Percentiles rank a stretch among this genome's conserved stretches.
Conservation (phyloP, 2,113 vertebrate genomes). For the Motacilla alba region DNA sequence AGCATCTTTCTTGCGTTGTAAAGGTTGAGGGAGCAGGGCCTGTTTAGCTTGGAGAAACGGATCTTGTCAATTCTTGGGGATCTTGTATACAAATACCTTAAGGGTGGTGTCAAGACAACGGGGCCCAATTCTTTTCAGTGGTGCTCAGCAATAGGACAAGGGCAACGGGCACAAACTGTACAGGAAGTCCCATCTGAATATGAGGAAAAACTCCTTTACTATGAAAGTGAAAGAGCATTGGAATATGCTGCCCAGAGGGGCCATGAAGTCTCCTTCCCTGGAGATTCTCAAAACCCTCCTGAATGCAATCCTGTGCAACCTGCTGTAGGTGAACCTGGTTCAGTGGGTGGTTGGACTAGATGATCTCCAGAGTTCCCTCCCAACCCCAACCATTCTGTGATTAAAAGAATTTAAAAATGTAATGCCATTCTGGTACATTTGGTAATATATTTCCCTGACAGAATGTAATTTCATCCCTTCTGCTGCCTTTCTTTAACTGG, state of each 20-base stretch:
- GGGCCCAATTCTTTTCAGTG: not conserved
- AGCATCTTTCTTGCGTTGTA: not conserved
- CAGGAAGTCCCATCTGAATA: not conserved
- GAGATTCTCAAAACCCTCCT: not conserved
- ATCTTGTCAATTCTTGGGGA: not conserved
- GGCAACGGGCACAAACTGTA: rapidly evolving
- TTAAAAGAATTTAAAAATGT: not conserved
- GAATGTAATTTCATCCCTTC: not conserved
- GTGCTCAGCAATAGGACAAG: rapidly evolving
- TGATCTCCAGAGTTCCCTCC: not conserved
- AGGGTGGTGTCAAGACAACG: rapidly evolving
- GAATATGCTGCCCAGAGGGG: not conserved
- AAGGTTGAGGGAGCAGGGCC: not conserved
- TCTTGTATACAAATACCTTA: not conserved
- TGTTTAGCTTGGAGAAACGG: not conserved
- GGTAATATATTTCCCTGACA: not conserved
- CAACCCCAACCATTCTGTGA: not conserved
- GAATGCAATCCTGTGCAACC: not conserved
- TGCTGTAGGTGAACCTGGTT: not conserved
- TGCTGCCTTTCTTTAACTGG: not conserved
- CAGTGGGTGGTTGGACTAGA: not conserved
- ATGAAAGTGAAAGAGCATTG: not conserved
- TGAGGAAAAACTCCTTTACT: not conserved
- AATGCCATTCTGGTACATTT: not conserved
- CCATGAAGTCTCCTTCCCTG: not conserved